These are phyloP conservation scores for Mesochorus sp. DNA, from an alignment of 2,888 invertebrate genomes.

Conservation along the genomic window DNA sequence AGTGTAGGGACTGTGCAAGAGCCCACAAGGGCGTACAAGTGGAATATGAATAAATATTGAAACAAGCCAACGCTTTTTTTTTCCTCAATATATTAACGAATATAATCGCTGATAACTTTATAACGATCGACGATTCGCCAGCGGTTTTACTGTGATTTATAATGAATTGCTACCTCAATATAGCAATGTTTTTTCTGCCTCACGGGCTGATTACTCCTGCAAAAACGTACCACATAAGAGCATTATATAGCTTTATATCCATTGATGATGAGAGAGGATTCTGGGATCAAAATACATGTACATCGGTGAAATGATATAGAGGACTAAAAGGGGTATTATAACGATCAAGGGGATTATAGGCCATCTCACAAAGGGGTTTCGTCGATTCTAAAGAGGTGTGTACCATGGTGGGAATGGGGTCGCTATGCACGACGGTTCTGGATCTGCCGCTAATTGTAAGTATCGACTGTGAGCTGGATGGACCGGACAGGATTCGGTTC, in stretches of 20 bases:
- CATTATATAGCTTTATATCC: neutral
- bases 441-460: slow-evolving; percentile 56
- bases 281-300: slow-evolving; percentile 10
- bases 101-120: no score
- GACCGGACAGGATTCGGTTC: slow-evolving; percentile 28
- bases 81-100: no score
- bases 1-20: no score
- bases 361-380: slow-evolving; percentile 53
- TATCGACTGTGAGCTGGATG: slow-evolving; percentile 48
- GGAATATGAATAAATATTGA: no score
- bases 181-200: no score
- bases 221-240: neutral
- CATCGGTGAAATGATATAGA: slow-evolving; percentile 21
- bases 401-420: slow-evolving; percentile 6
- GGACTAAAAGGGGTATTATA: slow-evolving; percentile 32
- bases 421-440: neutral
- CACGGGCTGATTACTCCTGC: no score
- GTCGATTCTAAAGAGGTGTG: slow-evolving; percentile 51
- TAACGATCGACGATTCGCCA: no score
- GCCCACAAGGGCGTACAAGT: no score
- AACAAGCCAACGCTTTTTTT: no score
- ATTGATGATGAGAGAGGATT: slow-evolving; percentile 4
- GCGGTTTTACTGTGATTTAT: no score
- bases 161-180: no score
- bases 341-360: slow-evolving; percentile 60